Evolutionary conservation across 2,888 invertebrate species (phyloP).

Genomic region (Subacronicta megacephala): DNA sequence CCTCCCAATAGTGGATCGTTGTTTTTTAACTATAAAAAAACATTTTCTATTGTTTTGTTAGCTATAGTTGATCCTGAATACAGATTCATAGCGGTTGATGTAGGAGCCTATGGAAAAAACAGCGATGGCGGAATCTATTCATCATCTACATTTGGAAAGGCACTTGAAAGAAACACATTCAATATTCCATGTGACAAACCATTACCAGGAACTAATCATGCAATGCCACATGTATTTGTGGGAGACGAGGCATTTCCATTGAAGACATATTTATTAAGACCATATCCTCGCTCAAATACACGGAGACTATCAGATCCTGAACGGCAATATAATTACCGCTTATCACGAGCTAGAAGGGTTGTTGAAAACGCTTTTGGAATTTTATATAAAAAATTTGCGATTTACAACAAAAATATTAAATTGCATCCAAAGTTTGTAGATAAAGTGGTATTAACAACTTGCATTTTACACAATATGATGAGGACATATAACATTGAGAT

Average conservation of each 20-base stretch:
- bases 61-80: constrained; percentile 31
- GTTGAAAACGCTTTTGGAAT: constrained; percentile 51
- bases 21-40: constrained; percentile 33
- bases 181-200: constrained; percentile 49
- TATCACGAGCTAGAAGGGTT: constrained; percentile 42
- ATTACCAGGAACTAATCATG: constrained; percentile 49
- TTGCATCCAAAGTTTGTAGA: constrained; percentile 48
- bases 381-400: constrained; percentile 42
- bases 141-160: constrained; percentile 33
- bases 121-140: constrained; percentile 59
- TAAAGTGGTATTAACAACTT: constrained; percentile 50
- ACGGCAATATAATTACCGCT: constrained; percentile 48
- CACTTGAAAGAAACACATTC: constrained; percentile 33
- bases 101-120: constrained; percentile 60
- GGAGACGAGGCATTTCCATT: constrained; percentile 49
- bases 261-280: constrained; percentile 54
- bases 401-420: constrained; percentile 43
- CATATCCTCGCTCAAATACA: constrained; percentile 35
- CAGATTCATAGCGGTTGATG: constrained; percentile 53
- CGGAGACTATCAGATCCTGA: constrained; percentile 45
- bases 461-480: constrained; percentile 48
- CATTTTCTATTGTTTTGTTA: constrained; percentile 28
- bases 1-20: constrained; percentile 30
- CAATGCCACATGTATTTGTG: constrained; percentile 56
- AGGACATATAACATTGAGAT: too few relatives aligned